Base-by-base conservation (phyloP, 2,888 invertebrate species). In the Drosophila testacea region DNA sequence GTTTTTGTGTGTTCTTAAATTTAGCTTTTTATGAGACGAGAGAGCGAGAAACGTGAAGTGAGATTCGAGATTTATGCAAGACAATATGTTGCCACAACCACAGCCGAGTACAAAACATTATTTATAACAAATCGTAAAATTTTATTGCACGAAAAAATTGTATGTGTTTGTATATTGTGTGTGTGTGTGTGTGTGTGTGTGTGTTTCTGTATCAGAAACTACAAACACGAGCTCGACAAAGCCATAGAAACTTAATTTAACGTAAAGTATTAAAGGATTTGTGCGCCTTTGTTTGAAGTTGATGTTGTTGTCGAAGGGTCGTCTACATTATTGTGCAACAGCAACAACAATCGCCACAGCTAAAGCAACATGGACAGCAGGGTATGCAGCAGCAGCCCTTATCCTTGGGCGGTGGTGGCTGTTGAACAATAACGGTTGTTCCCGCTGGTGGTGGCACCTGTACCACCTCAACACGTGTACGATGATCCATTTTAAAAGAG, bases 71-170 rank as follows among this genome's bases (percentile, higher is more conserved):
- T 87, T 87, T 88, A 87, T 88, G 84, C 84, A 89, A 79, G 88
- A 88, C 83, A 84, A 84, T 86, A 89, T 80, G 87, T 73, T 84
- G 77, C 50, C 56, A 61, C 52, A 70, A 36, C 56, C 65, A 68
- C 69, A 75, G 36, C 42, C 50, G 44, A 68, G 52, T 61, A 76
- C 73, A 89, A 75, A 77, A 60, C 71, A 83, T 85, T 83, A 86
- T 88, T 90, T 85, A 89, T 86, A 87, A 83, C 74, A 78, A 89
- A 87, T 87, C 88, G 82, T 88, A 81, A 86, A 90, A 81, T 90
- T 86, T 88, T 86, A 86, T 90, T 90, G 81, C 84, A 83, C 78
- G 67, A 87, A 77, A 89, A 88, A 88, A 78, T 44, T 79, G 64
- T 76, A 64, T 74, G 70, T 68, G 46, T 59, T 48, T 46, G 54